These are phyloP conservation scores for Alouatta caraya DNA, from an alignment of 2,797 vertebrate species.

Conservation along the genomic window DNA sequence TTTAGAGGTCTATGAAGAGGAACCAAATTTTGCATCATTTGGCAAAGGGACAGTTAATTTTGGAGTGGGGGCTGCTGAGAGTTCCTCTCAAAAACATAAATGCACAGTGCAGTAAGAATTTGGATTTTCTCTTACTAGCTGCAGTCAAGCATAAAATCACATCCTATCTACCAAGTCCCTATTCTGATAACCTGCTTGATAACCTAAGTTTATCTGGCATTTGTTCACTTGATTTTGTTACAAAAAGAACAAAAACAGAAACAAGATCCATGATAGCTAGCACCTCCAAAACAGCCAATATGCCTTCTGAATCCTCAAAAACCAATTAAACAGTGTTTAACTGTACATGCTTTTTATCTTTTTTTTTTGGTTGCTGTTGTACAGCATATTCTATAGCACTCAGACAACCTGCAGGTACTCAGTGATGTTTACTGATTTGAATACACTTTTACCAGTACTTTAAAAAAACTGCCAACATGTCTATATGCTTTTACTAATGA, in stretches of 20 bases:
- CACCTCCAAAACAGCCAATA: background rate
- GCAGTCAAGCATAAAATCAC: constrained; percentile 51
- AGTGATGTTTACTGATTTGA: background rate
- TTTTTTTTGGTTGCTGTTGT: background rate
- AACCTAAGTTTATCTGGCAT: background rate
- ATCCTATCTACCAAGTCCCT: background rate
- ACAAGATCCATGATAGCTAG: background rate
- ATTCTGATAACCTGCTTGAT: constrained; percentile 52
- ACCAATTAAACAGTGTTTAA: background rate
- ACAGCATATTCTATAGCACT: background rate
- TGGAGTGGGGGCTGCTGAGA: background rate
- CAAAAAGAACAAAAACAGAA: constrained; percentile 10
- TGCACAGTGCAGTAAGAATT: background rate
- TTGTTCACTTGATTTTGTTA: constrained; percentile 42
- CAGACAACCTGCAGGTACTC: background rate
- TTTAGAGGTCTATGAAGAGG: constrained; percentile 39
- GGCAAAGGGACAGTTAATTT: constrained; percentile 26
- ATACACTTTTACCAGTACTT: background rate
- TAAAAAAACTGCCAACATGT: background rate
- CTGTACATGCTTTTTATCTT: background rate
- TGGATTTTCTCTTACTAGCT: background rate
- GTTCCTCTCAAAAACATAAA: background rate
- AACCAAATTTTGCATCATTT: constrained; percentile 24
- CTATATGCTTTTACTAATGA: background rate
- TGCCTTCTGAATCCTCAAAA: background rate